Conservation (phyloP, 1,140 invertebrate genomes). For the Brachionus plicatilis region DNA sequence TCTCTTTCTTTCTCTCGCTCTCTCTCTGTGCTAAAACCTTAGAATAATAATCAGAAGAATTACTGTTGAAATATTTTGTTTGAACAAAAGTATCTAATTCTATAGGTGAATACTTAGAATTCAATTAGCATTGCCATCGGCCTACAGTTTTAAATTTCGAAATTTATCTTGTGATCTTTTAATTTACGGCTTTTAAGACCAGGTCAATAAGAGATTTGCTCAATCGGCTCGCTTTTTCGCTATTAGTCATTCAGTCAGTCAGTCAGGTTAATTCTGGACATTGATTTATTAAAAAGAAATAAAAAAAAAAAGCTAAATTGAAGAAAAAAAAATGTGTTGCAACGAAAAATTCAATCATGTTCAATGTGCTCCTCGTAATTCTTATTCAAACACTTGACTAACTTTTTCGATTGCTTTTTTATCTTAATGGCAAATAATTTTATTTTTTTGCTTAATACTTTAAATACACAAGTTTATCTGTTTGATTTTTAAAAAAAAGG, state of each 20-base stretch:
- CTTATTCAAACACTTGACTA: conserved; percentile 10
- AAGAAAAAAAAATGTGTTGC: no score
- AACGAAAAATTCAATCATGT: neutral
- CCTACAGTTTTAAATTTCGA: neutral
- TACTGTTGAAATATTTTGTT: neutral
- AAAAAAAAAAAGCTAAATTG: neutral
- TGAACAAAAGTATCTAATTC: conserved; percentile 18
- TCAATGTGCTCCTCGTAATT: neutral
- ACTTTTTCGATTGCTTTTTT: neutral
- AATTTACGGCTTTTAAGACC: conserved; percentile 4
- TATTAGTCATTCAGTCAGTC: neutral
- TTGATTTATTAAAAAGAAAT: no score
- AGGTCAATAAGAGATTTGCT: neutral
- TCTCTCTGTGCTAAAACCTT: neutral
- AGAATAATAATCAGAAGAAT: conserved; percentile 1
- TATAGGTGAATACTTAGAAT: neutral
- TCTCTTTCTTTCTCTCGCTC: neutral
- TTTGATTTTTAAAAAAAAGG: neutral
- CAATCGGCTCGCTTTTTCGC: neutral
- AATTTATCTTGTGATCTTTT: conserved; percentile 15
- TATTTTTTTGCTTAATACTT: neutral
- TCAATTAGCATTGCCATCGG: conserved; percentile 7
- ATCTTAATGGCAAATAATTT: neutral
- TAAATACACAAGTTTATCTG: conserved; percentile 4
- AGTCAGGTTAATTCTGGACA: conserved; percentile 7